These are phyloP conservation scores for Pseudomyrmex concolor DNA, from an alignment of 1,140 invertebrate genomes.

Conservation along the genomic window DNA sequence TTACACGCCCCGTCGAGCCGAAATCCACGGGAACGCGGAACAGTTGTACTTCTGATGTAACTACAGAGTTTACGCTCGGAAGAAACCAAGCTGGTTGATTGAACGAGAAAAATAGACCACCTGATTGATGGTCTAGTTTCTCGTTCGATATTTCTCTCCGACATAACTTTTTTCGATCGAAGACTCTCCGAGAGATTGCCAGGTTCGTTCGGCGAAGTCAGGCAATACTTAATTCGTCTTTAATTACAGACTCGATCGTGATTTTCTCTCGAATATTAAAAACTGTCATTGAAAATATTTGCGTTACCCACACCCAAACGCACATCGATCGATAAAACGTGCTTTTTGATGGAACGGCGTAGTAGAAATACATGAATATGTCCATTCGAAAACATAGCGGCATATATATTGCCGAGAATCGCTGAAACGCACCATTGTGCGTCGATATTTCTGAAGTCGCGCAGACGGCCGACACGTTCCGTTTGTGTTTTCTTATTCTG, in stretches of 20 bases:
- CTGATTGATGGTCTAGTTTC: not conserved
- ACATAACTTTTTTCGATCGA: not conserved
- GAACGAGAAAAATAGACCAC: conserved; percentile 7
- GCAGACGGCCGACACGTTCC: not conserved
- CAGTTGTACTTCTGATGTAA: conserved; percentile 31
- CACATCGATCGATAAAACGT: too few species aligned
- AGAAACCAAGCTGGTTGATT: conserved; percentile 16
- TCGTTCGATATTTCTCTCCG: too few species aligned
- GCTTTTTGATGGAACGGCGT: too few species aligned
- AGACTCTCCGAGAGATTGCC: not conserved
- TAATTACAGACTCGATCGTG: not conserved
- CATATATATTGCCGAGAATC: conserved; percentile 21
- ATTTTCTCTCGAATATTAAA: not conserved
- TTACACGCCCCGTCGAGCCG: conserved; percentile 6
- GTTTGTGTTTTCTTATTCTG: conserved; percentile 13
- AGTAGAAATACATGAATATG: not conserved
- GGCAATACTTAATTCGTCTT: not conserved
- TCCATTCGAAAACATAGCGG: not conserved
- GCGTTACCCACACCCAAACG: too few species aligned
- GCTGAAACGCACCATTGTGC: not conserved
- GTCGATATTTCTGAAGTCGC: conserved; percentile 28
- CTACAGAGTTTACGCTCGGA: conserved; percentile 2
- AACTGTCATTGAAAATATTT: not conserved
- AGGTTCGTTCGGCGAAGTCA: not conserved
- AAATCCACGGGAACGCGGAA: conserved; percentile 17